A percentile compares a stretch with the other conserved stretches of the same genome.
phyloP scores from a whole-genome alignment of 1,140 invertebrate genomes.

The Colletes gigas region DNA sequence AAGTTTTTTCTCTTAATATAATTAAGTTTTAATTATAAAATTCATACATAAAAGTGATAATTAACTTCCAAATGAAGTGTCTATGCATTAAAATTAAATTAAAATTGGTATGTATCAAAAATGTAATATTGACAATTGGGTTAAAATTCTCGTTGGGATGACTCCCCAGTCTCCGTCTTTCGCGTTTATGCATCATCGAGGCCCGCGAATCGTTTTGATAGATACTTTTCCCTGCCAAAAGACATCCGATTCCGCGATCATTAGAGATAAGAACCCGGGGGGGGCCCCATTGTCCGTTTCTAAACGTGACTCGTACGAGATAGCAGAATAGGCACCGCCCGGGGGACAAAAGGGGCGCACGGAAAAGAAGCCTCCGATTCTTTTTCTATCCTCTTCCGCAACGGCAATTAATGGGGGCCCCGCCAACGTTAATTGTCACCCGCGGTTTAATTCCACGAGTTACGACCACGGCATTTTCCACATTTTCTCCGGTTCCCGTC shows the following conservation, averaged over 20 bases:
- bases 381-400: slow-evolving; percentile 5
- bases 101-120: too few relatives aligned
- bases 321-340: slow-evolving; percentile 37
- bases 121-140: too few relatives aligned
- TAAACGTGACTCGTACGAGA: slow-evolving; percentile 53
- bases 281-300: slow-evolving; percentile 46
- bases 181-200: slow-evolving; percentile 12
- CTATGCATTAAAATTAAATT: too few relatives aligned
- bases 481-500: neutral
- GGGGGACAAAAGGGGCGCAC: neutral
- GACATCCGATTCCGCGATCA: slow-evolving; percentile 49
- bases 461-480: slow-evolving; percentile 35
- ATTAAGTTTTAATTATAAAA: too few relatives aligned
- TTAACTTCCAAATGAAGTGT: too few relatives aligned
- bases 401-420: slow-evolving; percentile 50
- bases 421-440: slow-evolving; percentile 45
- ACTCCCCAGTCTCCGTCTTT: too few relatives aligned
- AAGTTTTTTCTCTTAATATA: too few relatives aligned
- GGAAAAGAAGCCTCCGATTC: slow-evolving; percentile 24
- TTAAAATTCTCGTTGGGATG: too few relatives aligned
- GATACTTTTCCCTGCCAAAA: slow-evolving; percentile 30
- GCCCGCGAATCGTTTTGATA: slow-evolving; percentile 46
- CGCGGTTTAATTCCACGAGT: slow-evolving; percentile 44
- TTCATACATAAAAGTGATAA: too few relatives aligned
- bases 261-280: slow-evolving; percentile 55